Evolutionary conservation across 2,113 vertebrate species (phyloP).

Genomic region (Anguilla rostrata): DNA sequence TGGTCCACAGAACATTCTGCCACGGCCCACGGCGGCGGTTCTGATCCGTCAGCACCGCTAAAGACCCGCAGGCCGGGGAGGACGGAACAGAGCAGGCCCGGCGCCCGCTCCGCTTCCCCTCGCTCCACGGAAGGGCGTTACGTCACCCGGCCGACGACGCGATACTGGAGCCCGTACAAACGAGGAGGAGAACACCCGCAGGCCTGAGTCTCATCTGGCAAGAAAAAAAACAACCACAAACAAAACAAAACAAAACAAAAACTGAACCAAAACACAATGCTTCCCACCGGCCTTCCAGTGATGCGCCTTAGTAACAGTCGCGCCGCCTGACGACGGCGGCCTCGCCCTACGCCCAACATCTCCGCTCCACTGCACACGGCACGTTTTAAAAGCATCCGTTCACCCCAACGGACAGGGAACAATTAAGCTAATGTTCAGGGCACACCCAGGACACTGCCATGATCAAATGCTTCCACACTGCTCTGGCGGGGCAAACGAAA

Average conservation of each 20-base stretch:
- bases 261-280: not conserved
- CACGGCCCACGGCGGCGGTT: too few relatives aligned
- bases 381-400: not conserved
- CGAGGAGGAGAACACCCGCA: not conserved
- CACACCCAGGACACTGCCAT: not conserved
- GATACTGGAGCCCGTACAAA: not conserved
- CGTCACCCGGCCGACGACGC: not conserved
- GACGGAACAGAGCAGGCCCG: not conserved
- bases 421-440: conserved; percentile 17
- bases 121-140: not conserved
- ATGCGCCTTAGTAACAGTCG: not conserved
- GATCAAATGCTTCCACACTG: conserved; percentile 9
- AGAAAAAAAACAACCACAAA: too few relatives aligned
- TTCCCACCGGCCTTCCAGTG: not conserved
- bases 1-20: too few relatives aligned
- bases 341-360: not conserved
- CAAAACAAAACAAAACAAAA: too few relatives aligned
- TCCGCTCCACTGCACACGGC: not conserved
- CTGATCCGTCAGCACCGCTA: too few relatives aligned
- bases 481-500: not conserved
- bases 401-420: not conserved
- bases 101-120: not conserved
- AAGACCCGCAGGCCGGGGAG: not conserved
- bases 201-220: not conserved
- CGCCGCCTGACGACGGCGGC: not conserved